Evolutionary conservation across 2,888 invertebrate genomes (phyloP).

Genomic region (Encarsia formosa): DNA sequence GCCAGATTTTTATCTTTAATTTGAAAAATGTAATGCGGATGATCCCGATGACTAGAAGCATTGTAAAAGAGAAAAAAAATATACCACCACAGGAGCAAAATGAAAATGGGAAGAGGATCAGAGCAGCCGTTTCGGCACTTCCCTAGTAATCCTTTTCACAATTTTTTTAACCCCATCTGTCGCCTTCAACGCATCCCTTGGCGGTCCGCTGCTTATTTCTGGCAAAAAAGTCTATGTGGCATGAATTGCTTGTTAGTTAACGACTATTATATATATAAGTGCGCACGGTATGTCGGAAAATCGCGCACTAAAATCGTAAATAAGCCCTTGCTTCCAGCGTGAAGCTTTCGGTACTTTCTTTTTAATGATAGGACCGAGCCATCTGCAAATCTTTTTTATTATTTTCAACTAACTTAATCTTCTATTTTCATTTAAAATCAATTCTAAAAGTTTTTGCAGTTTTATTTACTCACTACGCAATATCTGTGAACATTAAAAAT

Average conservation of each 20-base stretch:
- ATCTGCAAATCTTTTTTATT: no score
- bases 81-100: constrained; percentile 41
- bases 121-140: constrained; percentile 29
- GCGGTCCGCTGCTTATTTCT: constrained; percentile 25
- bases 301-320: no score
- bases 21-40: constrained; percentile 35
- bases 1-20: constrained; percentile 28
- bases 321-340: no score
- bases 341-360: no score
- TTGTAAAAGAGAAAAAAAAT: constrained; percentile 27
- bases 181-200: constrained; percentile 39
- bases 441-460: no score
- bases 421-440: no score
- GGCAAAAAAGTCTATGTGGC: constrained; percentile 5
- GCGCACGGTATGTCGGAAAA: no score
- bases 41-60: constrained; percentile 26
- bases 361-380: no score
- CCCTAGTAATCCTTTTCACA: constrained; percentile 49
- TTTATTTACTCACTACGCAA: no score
- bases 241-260: constrained; percentile 25
- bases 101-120: constrained; percentile 45
- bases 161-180: constrained; percentile 52
- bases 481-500: no score
- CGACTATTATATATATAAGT: constrained; percentile 20
- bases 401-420: no score